phyloP scores from a whole-genome alignment of 2,113 vertebrate genomes.

The Thomomys bottae region DNA sequence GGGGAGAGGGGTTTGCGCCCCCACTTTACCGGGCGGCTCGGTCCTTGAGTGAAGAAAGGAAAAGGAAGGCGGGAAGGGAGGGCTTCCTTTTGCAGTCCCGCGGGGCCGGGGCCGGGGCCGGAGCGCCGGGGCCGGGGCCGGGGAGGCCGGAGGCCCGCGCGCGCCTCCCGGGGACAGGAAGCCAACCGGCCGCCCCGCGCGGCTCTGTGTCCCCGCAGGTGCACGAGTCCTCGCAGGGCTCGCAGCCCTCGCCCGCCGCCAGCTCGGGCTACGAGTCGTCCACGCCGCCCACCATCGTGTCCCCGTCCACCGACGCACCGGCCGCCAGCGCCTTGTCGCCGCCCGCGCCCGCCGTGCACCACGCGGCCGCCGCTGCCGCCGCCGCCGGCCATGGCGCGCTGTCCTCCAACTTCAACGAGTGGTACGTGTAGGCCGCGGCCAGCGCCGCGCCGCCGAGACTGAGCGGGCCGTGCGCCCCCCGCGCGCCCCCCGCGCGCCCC shows the following conservation, averaged over 20 bases:
- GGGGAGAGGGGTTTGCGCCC: too few relatives aligned
- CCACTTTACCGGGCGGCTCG: too few relatives aligned
- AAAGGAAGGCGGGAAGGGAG: too few relatives aligned
- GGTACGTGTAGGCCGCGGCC: constrained; percentile 92
- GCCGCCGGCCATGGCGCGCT: constrained; percentile 98
- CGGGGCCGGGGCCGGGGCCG: too few relatives aligned
- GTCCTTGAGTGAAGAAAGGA: too few relatives aligned
- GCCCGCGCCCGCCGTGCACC: constrained; percentile 96
- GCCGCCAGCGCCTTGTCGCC: constrained; percentile 98
- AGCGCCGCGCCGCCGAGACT: too few relatives aligned
- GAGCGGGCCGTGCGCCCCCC: too few relatives aligned
- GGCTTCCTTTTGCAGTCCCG: too few relatives aligned
- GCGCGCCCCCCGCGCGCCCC: too few relatives aligned
- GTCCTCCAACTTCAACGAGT: constrained; percentile 99
- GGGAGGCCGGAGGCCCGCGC: too few relatives aligned
- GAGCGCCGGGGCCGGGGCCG: not conserved
- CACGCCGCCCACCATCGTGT: constrained; percentile 99
- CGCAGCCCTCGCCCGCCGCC: constrained; percentile 98
- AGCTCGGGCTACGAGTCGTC: constrained; percentile 99
- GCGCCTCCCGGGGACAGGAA: too few relatives aligned
- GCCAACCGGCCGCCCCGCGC: not conserved
- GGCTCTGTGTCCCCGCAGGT: constrained; percentile 89
- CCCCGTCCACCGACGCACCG: constrained; percentile 99
- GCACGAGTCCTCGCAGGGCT: constrained; percentile 95
- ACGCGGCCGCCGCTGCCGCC: too few relatives aligned